phyloP scores from a whole-genome alignment of 1,140 invertebrate species.

The Drosophila lacteicornis region DNA sequence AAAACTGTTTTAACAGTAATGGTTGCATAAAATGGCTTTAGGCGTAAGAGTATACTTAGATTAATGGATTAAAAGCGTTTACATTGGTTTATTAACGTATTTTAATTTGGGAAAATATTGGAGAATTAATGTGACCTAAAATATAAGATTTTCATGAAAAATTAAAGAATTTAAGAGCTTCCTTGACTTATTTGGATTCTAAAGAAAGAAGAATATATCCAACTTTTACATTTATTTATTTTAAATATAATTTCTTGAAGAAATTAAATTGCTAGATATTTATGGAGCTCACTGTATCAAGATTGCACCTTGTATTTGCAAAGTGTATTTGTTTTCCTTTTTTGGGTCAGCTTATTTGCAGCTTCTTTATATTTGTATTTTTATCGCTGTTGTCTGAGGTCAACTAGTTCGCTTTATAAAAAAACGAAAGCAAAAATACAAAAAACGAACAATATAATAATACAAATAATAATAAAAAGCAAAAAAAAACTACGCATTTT shows the following conservation, averaged over 20 bases:
- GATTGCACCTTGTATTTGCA: background rate
- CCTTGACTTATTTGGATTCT: background rate
- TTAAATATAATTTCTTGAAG: no score
- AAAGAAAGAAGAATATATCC: no score
- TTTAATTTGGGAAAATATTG: no score
- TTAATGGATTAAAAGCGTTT: background rate
- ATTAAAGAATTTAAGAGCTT: background rate
- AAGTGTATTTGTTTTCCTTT: conserved; percentile 36
- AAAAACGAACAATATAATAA: conserved; percentile 16
- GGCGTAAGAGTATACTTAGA: background rate
- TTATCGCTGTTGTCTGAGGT: conserved; percentile 68
- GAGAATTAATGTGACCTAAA: no score
- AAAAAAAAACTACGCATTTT: conserved; percentile 72
- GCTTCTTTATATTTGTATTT: conserved; percentile 41
- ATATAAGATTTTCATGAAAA: no score
- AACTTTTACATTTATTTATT: no score
- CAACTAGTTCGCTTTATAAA: conserved; percentile 50
- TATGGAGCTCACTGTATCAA: background rate
- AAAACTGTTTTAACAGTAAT: background rate
- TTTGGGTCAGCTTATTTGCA: conserved; percentile 35
- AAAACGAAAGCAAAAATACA: conserved; percentile 66
- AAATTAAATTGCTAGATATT: background rate
- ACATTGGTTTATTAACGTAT: no score
- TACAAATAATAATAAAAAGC: conserved; percentile 40
- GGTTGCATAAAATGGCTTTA: background rate